Percentiles rank a stretch among this genome's conserved stretches.
Evolutionary conservation across 2,113 vertebrate genomes (phyloP).

Genomic region (Misgurnus mizolepis): DNA sequence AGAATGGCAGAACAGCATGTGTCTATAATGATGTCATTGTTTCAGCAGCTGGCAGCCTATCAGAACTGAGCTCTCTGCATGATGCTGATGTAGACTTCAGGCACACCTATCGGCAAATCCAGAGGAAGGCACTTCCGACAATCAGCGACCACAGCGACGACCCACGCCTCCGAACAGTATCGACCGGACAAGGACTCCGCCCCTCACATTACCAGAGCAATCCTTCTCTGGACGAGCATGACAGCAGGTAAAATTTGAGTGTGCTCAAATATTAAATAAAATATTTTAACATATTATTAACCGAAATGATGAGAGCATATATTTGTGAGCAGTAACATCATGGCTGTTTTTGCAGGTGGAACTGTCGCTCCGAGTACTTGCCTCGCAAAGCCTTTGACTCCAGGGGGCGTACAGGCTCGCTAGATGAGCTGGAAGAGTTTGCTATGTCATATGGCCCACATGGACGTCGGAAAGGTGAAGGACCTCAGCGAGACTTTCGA

Average conservation of each 20-base stretch:
- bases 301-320: neutral
- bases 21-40: constrained; percentile 41
- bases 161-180: constrained; percentile 72
- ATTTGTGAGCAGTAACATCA: neutral
- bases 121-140: constrained; percentile 85
- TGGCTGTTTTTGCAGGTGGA: constrained; percentile 75
- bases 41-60: constrained; percentile 86
- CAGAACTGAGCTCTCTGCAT: constrained; percentile 94
- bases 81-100: constrained; percentile 84
- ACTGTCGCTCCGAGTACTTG: constrained; percentile 87
- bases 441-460: constrained; percentile 80
- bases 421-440: constrained; percentile 94
- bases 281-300: neutral
- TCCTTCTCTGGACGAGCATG: constrained; percentile 68
- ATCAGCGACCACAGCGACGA: constrained; percentile 79
- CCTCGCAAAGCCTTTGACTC: constrained; percentile 84
- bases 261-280: neutral
- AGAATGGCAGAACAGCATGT: neutral
- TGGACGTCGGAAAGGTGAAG: constrained; percentile 68
- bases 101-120: constrained; percentile 84
- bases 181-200: constrained; percentile 68
- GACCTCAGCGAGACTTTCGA: constrained; percentile 52
- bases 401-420: constrained; percentile 85
- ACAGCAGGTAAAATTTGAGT: constrained; percentile 64
- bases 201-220: constrained; percentile 69